phyloP scores from a whole-genome alignment of 2,113 vertebrate species.

The Tor tambroides region DNA sequence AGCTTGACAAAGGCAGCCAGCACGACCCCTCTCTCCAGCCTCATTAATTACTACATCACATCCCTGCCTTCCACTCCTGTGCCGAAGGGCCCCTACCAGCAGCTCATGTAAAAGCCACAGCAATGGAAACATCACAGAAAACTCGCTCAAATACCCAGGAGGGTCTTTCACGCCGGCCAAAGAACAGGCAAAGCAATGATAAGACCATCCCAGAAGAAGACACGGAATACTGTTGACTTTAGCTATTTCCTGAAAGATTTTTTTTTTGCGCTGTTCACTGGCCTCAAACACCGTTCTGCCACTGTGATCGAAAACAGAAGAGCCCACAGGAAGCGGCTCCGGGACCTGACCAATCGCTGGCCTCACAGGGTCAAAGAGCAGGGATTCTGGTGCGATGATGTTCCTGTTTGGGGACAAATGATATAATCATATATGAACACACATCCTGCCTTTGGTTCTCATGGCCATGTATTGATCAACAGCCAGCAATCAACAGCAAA shows the following conservation, averaged over 20 bases:
- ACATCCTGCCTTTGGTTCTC: conserved; percentile 25
- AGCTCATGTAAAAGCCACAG: neutral
- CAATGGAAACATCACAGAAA: conserved; percentile 61
- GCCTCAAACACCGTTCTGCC: conserved; percentile 36
- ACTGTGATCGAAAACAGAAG: conserved; percentile 22
- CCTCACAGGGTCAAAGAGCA: conserved; percentile 14
- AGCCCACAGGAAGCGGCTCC: conserved; percentile 23
- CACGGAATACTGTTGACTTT: conserved; percentile 35
- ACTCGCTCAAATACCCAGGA: conserved; percentile 47
- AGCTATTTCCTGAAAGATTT: conserved; percentile 52
- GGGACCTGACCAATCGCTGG: conserved; percentile 13
- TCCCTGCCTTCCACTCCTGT: conserved; percentile 51
- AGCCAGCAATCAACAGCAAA: no score
- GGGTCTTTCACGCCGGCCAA: neutral
- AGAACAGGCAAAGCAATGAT: conserved; percentile 51
- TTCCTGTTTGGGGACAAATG: conserved; percentile 13
- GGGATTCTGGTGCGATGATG: neutral
- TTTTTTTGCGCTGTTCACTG: neutral
- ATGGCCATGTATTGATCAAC: neutral
- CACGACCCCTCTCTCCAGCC: conserved; percentile 58
- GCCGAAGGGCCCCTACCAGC: conserved; percentile 52
- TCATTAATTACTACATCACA: conserved; percentile 67
- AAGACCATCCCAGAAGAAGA: conserved; percentile 29
- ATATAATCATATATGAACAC: conserved; percentile 26
- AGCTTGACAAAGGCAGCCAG: conserved; percentile 58